Percentiles rank a stretch among this genome's conserved stretches.
Evolutionary conservation across 2,888 invertebrate species (phyloP).

Genomic region (Atethmia centrago): DNA sequence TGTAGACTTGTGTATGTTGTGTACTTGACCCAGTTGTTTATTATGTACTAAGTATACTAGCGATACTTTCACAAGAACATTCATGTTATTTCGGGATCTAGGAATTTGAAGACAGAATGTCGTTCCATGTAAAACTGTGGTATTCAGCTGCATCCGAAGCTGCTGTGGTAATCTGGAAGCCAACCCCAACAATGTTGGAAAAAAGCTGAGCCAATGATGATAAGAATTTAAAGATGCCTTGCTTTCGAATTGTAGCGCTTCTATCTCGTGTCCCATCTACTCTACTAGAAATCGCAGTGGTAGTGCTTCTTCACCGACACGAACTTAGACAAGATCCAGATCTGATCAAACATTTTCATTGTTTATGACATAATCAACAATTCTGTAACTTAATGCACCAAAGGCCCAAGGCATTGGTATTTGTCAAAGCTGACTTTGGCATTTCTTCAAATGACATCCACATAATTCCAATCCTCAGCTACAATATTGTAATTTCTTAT

Average conservation of each 20-base stretch:
- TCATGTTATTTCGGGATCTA: not conserved
- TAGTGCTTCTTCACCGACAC: not conserved
- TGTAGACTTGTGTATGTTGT: not conserved
- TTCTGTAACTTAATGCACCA: not conserved
- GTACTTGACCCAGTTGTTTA: not conserved
- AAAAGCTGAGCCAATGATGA: not conserved
- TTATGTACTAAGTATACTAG: not conserved
- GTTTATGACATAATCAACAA: too few relatives aligned
- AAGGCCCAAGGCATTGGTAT: not conserved
- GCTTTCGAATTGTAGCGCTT: not conserved
- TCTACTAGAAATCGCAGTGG: not conserved
- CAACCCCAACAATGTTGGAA: not conserved
- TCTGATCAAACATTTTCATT: too few relatives aligned
- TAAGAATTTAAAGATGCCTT: not conserved
- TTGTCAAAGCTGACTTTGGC: not conserved
- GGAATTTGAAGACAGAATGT: conserved; percentile 1
- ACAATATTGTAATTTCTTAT: not conserved
- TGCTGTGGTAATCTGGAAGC: not conserved
- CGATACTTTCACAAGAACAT: not conserved
- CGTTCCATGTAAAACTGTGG: not conserved
- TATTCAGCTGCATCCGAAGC: not conserved
- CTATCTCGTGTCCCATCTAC: not conserved
- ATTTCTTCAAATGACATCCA: not conserved
- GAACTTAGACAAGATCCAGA: too few relatives aligned
- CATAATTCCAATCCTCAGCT: not conserved